Evolutionary conservation across 2,797 vertebrate species (phyloP).

Genomic region (Peromyscus aztecus): DNA sequence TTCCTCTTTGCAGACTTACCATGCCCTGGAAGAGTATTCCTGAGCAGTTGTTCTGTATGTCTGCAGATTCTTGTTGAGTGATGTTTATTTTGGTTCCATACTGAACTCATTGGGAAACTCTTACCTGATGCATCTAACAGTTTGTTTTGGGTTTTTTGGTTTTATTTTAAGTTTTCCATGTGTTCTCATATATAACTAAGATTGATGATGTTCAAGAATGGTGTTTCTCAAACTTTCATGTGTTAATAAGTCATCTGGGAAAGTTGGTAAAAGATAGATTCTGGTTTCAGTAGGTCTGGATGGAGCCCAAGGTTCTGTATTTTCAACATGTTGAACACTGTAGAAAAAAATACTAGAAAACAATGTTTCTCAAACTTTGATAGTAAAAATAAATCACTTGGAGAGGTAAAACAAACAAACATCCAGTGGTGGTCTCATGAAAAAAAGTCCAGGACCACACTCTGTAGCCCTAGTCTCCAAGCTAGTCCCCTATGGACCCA

Average conservation of each 20-base stretch:
- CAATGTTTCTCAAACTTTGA: neutral
- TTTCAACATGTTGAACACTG: neutral
- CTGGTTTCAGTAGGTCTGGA: neutral
- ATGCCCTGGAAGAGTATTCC: neutral
- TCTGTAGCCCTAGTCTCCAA: neutral
- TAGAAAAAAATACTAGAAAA: neutral
- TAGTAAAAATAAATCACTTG: neutral
- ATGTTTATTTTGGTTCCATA: neutral
- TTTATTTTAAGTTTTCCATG: neutral
- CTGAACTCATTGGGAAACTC: neutral
- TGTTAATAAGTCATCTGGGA: neutral
- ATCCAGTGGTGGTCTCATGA: neutral
- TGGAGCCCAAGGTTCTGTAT: neutral
- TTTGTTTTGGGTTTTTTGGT: neutral
- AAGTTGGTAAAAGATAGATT: slow-evolving; percentile 32
- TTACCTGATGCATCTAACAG: neutral
- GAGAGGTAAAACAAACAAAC: neutral
- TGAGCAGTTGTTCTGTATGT: neutral
- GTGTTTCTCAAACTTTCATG: slow-evolving; percentile 28
- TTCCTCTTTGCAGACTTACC: no score
- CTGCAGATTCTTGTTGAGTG: neutral
- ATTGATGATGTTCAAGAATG: slow-evolving; percentile 23
- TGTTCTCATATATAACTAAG: neutral
- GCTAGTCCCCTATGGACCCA: neutral
- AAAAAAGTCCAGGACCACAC: no score